Conservation (phyloP, 2,888 invertebrate genomes). For the Dasypogon diadema region DNA sequence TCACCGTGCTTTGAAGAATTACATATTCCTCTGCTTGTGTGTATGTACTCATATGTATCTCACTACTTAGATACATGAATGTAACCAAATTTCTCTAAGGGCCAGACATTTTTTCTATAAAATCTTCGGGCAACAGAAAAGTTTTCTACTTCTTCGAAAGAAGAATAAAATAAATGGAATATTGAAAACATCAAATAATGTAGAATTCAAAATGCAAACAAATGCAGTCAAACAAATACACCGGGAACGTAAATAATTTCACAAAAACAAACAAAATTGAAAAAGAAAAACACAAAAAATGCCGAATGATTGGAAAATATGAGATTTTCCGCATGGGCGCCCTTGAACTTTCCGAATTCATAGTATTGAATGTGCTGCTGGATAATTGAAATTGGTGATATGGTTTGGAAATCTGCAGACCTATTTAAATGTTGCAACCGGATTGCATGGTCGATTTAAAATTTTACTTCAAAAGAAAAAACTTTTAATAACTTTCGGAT, state of each 20-base stretch:
- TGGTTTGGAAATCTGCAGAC: constrained; percentile 35
- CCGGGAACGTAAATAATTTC: constrained; percentile 24
- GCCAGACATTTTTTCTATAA: background rate
- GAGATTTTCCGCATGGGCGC: constrained; percentile 34
- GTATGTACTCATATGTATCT: background rate
- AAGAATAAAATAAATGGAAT: background rate
- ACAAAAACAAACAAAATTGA: constrained; percentile 3
- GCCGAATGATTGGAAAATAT: constrained; percentile 37
- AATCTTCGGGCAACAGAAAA: background rate
- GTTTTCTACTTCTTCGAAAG: background rate
- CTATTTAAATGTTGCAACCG: background rate
- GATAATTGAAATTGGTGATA: constrained; percentile 40
- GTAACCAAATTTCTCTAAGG: background rate
- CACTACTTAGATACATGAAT: background rate
- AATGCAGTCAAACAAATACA: constrained; percentile 17
- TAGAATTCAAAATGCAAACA: constrained; percentile 24
- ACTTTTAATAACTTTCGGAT: background rate
- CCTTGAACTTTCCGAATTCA: constrained; percentile 37
- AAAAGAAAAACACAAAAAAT: constrained; percentile 27
- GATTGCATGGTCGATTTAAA: background rate
- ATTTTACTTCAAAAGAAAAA: background rate
- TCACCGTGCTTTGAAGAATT: background rate
- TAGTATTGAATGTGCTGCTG: constrained; percentile 36
- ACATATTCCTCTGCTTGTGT: too few species aligned
- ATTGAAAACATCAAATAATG: constrained; percentile 22